Percentiles rank a stretch among this genome's conserved stretches.
These are phyloP conservation scores for Himalopsyche japonica DNA, from an alignment of 2,888 invertebrate genomes.

Conservation along the genomic window DNA sequence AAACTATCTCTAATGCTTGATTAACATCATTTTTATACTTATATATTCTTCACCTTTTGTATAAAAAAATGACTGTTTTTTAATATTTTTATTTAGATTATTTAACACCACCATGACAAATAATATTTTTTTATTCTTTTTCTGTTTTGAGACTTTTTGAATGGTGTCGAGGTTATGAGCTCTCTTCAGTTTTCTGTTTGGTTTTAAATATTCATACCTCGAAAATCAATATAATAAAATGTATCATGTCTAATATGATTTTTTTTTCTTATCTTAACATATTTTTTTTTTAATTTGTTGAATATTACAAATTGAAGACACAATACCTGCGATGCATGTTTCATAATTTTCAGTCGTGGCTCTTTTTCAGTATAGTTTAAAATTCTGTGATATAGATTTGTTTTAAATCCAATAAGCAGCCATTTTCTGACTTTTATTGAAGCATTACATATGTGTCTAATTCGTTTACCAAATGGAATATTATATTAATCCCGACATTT, in stretches of 20 bases:
- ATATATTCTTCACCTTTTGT: neutral
- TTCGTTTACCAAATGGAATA: too few relatives aligned
- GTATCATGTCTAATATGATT: too few relatives aligned
- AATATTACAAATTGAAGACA: too few relatives aligned
- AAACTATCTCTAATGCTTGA: neutral
- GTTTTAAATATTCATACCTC: neutral
- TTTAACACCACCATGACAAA: neutral
- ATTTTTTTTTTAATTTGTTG: too few relatives aligned
- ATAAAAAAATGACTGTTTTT: neutral
- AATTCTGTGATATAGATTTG: constrained; percentile 1
- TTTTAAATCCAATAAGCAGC: neutral
- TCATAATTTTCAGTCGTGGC: neutral
- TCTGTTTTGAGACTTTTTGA: neutral
- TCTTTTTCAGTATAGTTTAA: neutral
- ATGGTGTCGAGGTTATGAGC: neutral
- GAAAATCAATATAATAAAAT: too few relatives aligned
- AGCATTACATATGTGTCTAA: neutral
- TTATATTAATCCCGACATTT: neutral
- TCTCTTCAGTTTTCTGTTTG: neutral
- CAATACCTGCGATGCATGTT: neutral
- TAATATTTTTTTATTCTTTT: neutral
- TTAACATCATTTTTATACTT: neutral
- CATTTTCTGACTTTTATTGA: neutral
- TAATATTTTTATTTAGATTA: neutral
- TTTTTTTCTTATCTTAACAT: too few relatives aligned